These are phyloP conservation scores for Pitta sordida DNA, from an alignment of 2,113 vertebrate species.

Conservation along the genomic window DNA sequence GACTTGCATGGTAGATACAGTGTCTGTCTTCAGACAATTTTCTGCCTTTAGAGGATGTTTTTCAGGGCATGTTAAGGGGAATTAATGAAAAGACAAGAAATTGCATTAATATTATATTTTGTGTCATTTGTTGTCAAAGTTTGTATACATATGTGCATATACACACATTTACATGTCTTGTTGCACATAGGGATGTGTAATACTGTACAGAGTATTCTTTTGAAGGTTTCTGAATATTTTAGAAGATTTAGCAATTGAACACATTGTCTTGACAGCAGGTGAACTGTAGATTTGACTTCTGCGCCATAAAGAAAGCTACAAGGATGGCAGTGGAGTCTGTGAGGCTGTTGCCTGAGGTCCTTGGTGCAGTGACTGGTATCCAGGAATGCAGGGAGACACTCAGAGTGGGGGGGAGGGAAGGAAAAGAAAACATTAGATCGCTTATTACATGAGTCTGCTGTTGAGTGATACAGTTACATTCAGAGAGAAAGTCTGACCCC, in stretches of 20 bases:
- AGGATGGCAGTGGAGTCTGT: not conserved
- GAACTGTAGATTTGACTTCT: not conserved
- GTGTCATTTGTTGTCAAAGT: not conserved
- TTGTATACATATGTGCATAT: not conserved
- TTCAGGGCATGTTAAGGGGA: not conserved
- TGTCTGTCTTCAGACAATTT: not conserved
- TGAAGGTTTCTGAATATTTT: not conserved
- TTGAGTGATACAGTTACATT: conserved; percentile 69
- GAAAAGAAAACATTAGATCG: conserved; percentile 62
- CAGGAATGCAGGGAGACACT: conserved; percentile 52
- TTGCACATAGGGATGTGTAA: not conserved
- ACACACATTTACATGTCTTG: not conserved
- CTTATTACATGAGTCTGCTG: conserved; percentile 64
- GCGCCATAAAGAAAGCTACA: not conserved
- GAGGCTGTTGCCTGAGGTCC: conserved; percentile 43
- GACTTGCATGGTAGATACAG: not conserved
- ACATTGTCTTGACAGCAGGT: conserved; percentile 15
- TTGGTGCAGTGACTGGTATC: conserved; percentile 53
- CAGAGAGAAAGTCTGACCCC: conserved; percentile 47
- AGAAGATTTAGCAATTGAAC: not conserved
- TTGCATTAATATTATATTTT: not conserved
- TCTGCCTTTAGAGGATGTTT: not conserved
- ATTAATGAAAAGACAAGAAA: not conserved
- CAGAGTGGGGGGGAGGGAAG: not conserved
- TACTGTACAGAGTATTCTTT: not conserved